Evolutionary conservation across 1,140 invertebrate genomes (phyloP), one percentile per base, ranked within the genome.

Genomic region (Nymphalis io): DNA sequence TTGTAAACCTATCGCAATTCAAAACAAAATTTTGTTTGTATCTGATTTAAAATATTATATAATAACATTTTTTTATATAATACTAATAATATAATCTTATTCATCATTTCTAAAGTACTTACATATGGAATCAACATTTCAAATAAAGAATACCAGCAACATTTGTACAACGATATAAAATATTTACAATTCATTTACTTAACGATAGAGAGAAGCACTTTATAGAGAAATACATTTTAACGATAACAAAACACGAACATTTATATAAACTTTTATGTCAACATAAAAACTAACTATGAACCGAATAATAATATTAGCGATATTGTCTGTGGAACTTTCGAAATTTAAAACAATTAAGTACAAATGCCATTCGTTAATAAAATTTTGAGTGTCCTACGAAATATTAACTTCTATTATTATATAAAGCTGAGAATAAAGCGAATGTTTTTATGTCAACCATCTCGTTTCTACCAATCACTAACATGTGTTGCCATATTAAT

Each of bases 181-280:
- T 44, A 44, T 44, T 44, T 44, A 44, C 40, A 44, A 44, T 44
- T 44, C n/a, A 44, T 44, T 44, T 44, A 44, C 40, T 44, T 44
- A 44, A 44, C n/a, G 40, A 44, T n/a, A n/a, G 3, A 3, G 40
- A 44, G 40, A 44, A 44, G 40, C 40, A 44, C 40, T 33, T 8
- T 33, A 8, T 33, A 44, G 40, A 3, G 40, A 12, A 15, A 44
- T 3, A 8, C 27, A 33, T 33, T 33, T 33, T 8, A 33, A 33
- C 27, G 10, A 33, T 33, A 33, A 33, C n/a, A n/a, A n/a, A n/a
- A n/a, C n/a, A n/a, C n/a, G n/a, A n/a, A n/a, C 27, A 33, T 33
- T 33, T 0, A 33, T 33, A 33, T 33, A 33, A 33, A 33, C 27
- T 33, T 33, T 33, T 8, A 33, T 33, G 27, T 33, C 27, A 33